Evolutionary conservation across 1,140 invertebrate species (phyloP).

Genomic region (Paraescarpia echinospica): DNA sequence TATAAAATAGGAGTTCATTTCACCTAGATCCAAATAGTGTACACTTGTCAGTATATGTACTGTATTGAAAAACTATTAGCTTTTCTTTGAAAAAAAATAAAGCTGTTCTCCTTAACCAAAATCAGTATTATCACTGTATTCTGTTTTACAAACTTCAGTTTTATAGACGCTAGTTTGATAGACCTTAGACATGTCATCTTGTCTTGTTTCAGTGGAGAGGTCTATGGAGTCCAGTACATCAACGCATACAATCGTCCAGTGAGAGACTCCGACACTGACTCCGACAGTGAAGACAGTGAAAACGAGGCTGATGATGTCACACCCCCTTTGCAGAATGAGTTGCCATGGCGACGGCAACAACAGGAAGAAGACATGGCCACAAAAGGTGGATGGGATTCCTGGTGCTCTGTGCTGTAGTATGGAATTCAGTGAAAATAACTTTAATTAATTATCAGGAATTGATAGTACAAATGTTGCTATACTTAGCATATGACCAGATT

Average conservation of each 20-base stretch:
- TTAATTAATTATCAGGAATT: background rate
- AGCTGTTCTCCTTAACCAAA: no score
- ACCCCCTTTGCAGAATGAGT: constrained; percentile 3
- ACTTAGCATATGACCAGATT: background rate
- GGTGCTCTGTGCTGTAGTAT: background rate
- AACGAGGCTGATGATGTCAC: background rate
- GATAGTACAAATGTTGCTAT: background rate
- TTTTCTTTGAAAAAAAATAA: no score
- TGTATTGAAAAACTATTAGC: background rate
- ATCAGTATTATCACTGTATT: no score
- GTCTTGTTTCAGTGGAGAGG: background rate
- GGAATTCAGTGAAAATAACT: background rate
- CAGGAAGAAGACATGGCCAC: background rate
- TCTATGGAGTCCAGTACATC: background rate
- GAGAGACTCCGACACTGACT: background rate
- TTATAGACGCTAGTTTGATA: no score
- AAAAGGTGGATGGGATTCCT: background rate
- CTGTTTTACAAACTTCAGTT: no score
- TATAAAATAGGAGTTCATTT: no score
- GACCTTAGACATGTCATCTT: background rate
- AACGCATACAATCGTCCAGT: background rate
- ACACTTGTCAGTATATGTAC: background rate
- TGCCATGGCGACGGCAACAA: background rate
- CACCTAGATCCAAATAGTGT: background rate
- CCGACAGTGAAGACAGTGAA: background rate